Conservation (phyloP, 1,140 invertebrate species). For the Drosophila quadrilineata region DNA sequence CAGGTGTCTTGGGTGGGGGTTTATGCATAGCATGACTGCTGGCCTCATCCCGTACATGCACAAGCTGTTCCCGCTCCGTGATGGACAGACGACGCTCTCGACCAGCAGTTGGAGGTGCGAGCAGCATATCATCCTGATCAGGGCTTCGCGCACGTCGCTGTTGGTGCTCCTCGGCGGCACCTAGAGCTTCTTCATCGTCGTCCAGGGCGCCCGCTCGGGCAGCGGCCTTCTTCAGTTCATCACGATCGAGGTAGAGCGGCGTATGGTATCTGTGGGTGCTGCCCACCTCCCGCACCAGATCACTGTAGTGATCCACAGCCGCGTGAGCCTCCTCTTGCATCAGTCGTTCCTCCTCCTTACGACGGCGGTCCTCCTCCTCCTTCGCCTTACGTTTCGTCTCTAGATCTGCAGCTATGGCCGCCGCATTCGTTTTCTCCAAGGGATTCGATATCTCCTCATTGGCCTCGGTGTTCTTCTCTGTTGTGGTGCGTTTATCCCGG, state of each 20-base stretch:
- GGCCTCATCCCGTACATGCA: slow-evolving; percentile 66
- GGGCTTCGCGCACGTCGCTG: slow-evolving; percentile 48
- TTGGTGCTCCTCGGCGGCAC: slow-evolving; percentile 39
- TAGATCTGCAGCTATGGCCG: slow-evolving; percentile 58
- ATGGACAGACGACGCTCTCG: slow-evolving; percentile 71
- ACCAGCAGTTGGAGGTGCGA: slow-evolving; percentile 43
- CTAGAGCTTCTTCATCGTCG: slow-evolving; percentile 16
- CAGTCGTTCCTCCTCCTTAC: slow-evolving; percentile 55
- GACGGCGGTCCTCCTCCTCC: slow-evolving; percentile 66
- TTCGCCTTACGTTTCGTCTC: slow-evolving; percentile 63
- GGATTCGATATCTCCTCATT: slow-evolving; percentile 65
- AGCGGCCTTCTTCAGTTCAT: slow-evolving; percentile 85
- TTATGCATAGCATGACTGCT: slow-evolving; percentile 61
- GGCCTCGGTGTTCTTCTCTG: slow-evolving; percentile 73
- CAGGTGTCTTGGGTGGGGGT: slow-evolving; percentile 6
- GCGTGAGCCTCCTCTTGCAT: slow-evolving; percentile 85
- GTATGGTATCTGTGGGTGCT: slow-evolving; percentile 82
- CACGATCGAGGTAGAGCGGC: slow-evolving; percentile 84
- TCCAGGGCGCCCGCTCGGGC: slow-evolving; percentile 74
- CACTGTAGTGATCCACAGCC: slow-evolving; percentile 90
- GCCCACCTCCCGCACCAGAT: slow-evolving; percentile 88
- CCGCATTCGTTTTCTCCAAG: slow-evolving; percentile 64
- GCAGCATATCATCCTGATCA: slow-evolving; percentile 40
- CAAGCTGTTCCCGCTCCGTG: slow-evolving; percentile 65
- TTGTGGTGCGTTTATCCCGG: slow-evolving; percentile 64